phyloP scores from a whole-genome alignment of 2,113 vertebrate species.

The Cyanoliseus patagonus region DNA sequence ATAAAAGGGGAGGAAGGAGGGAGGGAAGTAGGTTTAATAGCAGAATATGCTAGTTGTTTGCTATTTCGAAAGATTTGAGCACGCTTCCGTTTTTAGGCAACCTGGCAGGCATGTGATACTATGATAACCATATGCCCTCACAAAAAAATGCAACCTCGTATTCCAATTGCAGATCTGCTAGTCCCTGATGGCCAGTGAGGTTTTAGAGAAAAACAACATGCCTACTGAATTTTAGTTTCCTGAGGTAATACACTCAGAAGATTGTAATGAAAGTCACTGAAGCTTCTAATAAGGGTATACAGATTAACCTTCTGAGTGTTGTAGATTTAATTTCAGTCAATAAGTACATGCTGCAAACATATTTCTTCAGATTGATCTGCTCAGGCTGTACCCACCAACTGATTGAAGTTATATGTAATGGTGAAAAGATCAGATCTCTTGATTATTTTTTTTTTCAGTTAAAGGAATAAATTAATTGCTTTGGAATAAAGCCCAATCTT shows the following conservation, averaged over 20 bases:
- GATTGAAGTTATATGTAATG: conserved; percentile 21
- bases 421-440: not conserved
- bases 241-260: not conserved
- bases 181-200: not conserved
- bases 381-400: not conserved
- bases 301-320: conserved; percentile 1
- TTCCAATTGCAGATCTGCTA: not conserved
- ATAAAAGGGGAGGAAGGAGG: not conserved
- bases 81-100: not conserved
- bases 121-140: not conserved
- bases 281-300: not conserved
- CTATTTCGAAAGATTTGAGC: not conserved
- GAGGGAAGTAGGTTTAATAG: not conserved
- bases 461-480: conserved; percentile 11
- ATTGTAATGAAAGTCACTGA: not conserved
- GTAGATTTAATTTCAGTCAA: conserved; percentile 17
- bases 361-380: conserved; percentile 37
- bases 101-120: not conserved
- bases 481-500: not conserved
- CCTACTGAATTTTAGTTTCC: conserved; percentile 1
- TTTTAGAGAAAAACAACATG: not conserved
- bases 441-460: not conserved
- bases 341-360: conserved; percentile 12
- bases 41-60: not conserved
- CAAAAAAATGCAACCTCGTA: not conserved